Base-by-base conservation (phyloP, 2,888 invertebrate genomes). In the Terebella lapidaria region DNA sequence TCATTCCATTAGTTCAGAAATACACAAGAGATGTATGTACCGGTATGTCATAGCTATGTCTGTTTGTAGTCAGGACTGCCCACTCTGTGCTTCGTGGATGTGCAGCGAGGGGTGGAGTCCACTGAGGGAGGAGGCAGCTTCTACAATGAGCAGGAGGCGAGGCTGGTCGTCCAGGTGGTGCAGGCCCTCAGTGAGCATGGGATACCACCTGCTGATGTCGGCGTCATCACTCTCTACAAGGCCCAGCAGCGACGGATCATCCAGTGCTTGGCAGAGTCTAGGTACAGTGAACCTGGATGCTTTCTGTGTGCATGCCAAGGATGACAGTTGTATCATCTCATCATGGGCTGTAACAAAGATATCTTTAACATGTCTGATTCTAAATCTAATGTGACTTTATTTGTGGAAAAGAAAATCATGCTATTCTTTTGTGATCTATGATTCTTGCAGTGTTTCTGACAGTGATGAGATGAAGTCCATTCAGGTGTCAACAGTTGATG, bases 401-500 rank as follows among this genome's bases (percentile, higher is more conserved):
- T n/a, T n/a, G n/a, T n/a, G n/a, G n/a, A n/a, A n/a, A n/a, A n/a
- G n/a, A n/a, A n/a, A n/a, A n/a, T n/a, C n/a, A n/a, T n/a, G n/a
- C n/a, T n/a, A n/a, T n/a, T n/a, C n/a, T n/a, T n/a, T n/a, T n/a
- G n/a, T n/a, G n/a, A n/a, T n/a, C n/a, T n/a, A n/a, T n/a, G n/a
- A n/a, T n/a, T n/a, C n/a, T n/a, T n/a, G n/a, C n/a, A n/a, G n/a
- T n/a, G n/a, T n/a, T n/a, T n/a, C n/a, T 10, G 35, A 29, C 2
- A 22, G 24, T 24, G 62, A 54, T 45, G 70, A 71, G 3, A 51
- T 71, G 56, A 69, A 64, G 49, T 67, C 65, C 20, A 63, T 74
- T 1, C 71, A 71, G 58, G 72, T 75, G 29, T 74, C 75, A 1
- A 75, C 75, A 15, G 75, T 75, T 27, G 75, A 75, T 63, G 74